Evolutionary conservation across 2,888 invertebrate genomes (phyloP).

Genomic region (Harpalus rubripes): DNA sequence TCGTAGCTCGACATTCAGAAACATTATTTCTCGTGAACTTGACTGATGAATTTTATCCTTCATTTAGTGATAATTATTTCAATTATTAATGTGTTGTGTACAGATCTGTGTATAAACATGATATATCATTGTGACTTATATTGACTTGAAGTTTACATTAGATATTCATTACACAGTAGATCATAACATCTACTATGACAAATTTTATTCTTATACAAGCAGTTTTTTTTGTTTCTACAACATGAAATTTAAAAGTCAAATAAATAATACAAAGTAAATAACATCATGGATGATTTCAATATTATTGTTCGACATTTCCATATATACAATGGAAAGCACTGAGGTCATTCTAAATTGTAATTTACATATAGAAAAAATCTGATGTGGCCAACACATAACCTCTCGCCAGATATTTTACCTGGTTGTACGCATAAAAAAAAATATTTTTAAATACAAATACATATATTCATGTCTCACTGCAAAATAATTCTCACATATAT

Average conservation of each 20-base stretch:
- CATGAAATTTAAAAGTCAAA: background rate
- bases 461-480: no score
- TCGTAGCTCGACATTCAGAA: background rate
- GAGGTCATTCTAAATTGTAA: background rate
- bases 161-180: background rate
- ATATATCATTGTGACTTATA: slow-evolving; percentile 6
- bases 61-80: slow-evolving; percentile 3
- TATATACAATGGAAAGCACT: background rate
- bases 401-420: no score
- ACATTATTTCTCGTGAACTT: background rate
- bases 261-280: background rate
- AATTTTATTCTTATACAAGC: background rate
- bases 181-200: background rate
- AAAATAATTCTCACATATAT: no score
- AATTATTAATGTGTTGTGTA: slow-evolving; percentile 14
- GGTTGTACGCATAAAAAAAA: no score
- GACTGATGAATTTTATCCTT: slow-evolving; percentile 6
- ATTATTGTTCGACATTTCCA: background rate
- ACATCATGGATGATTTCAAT: background rate
- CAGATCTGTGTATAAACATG: background rate
- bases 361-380: background rate
- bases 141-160: background rate
- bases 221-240: background rate
- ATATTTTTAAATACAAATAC: no score
- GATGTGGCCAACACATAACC: background rate